Evolutionary conservation across 92 coral and sea anemone genomes (phyloP), one percentile per base, ranked within the genome.

Genomic region (Phenganax marumi): DNA sequence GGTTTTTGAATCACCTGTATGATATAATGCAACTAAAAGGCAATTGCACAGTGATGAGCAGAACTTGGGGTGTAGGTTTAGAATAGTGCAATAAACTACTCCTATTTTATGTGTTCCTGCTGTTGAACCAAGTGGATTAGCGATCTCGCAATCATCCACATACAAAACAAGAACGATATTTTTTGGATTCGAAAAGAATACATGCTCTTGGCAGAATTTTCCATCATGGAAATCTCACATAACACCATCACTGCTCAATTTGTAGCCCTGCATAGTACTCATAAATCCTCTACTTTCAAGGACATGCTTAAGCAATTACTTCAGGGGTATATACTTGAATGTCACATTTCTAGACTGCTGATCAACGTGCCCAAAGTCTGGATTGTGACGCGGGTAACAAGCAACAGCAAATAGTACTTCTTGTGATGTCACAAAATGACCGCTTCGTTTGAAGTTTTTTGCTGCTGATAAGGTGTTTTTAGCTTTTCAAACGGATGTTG

Each of bases 401-500:
- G 43, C 43, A 33, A 33, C 43, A 33, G 43, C 43, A 33, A 33
- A 33, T 33, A 5, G 43, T 33, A 33, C 43, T 33, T 33, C 43
- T 33, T 33, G 43, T 33, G 43, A 5, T 33, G 43, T 33, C 5
- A 33, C 43, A 33, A 33, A 33, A 33, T 33, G 43, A 33, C 43
- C 43, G 43, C 43, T 33, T 33, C 5, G 43, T 33, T 33, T 33
- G 43, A 33, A 33, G 43, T 33, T 33, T 33, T 33, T 33, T 33
- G 43, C 43, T 33, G 43, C 43, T 33, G 43, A 33, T 33, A 33
- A 1, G 43, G 43, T 33, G 43, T 33, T 70, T 16, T 49, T 33
- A 70, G 23, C 14, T 70, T 22, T 33, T 70, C 49, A 70, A 22
- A 70, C 12, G 75, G 75, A 70, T 33, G 11, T 70, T 70, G 51